Base-by-base conservation (phyloP, 2,797 vertebrate species). In the Crocodylus rhombifer region DNA sequence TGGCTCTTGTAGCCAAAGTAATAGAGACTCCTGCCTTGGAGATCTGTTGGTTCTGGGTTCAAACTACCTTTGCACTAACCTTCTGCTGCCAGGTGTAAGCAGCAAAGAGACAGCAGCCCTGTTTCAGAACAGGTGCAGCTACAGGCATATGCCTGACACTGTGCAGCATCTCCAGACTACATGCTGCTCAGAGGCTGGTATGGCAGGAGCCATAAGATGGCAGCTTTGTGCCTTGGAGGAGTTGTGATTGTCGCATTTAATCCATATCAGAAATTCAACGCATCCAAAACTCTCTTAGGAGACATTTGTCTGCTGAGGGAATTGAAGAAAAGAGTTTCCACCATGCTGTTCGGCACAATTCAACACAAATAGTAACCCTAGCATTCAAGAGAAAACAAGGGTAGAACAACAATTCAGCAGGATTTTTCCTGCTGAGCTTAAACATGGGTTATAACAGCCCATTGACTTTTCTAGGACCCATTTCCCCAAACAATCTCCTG, bases 401-500 rank as follows among this genome's bases (percentile, higher is more conserved):
- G 17, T n/a, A 89, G 90, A 36, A 28, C 83, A 82, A 30, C 36
- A 84, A 14, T 30, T 30, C 30, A 30, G 30, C 30, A 30, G 23
- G 83, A 83, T 93, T 94, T 71, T 92, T 23, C 2, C 20, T 89
- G 92, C 26, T 62, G 73, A 79, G 6, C 20, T 75, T 74, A 77
- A 0, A 64, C 51, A 42, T 16, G 17, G 15, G 26, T 74, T 73
- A 55, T 21, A 91, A 78, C 14, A 61, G 33, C 13, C 26, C 15
- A 84, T 86, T 84, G 90, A 33, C 28, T 94, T 94, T 94, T 84
- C 60, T 51, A 63, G 84, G 69, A 12, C 81, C 84, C 84, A 20
- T 80, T 90, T 75, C 65, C 58, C 69, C 65, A 33, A 65, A 76
- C 91, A 94, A 93, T 42, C 23, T 12, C 15, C 25, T 92, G 61